Percentiles rank a stretch among this genome's conserved stretches.
Evolutionary conservation across 37 sponge, comb jelly and placozoan species (phyloP).

Genomic region (Diacarnus erythraeanus): DNA sequence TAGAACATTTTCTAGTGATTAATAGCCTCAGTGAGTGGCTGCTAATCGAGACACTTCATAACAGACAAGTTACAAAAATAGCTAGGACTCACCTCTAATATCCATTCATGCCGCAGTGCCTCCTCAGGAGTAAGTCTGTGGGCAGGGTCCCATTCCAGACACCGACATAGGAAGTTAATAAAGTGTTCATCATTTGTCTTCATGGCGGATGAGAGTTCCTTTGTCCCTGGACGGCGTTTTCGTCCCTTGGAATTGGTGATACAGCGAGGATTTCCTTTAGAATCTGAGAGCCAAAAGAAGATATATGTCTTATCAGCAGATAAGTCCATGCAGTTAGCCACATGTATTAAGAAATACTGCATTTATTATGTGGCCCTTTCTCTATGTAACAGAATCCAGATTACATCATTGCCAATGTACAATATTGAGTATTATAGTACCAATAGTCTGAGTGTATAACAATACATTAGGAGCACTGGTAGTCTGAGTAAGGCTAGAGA

Average conservation of each 20-base stretch:
- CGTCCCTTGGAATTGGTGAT: slow-evolving; percentile 81
- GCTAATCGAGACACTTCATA: too few relatives aligned
- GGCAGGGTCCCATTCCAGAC: slow-evolving; percentile 79
- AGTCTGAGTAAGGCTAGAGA: too few relatives aligned
- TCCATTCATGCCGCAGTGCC: slow-evolving; percentile 87
- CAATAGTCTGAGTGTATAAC: too few relatives aligned
- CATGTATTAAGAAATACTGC: neutral
- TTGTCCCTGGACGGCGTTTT: slow-evolving; percentile 67
- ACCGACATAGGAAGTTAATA: slow-evolving; percentile 84
- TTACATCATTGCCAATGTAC: too few relatives aligned
- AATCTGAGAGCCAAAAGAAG: slow-evolving; percentile 69
- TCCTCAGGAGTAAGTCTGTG: slow-evolving; percentile 75
- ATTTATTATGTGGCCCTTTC: too few relatives aligned
- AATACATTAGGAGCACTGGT: too few relatives aligned
- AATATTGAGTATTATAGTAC: too few relatives aligned
- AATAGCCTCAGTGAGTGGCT: too few relatives aligned
- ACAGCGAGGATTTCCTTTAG: slow-evolving; percentile 78
- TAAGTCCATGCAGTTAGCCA: slow-evolving; percentile 65
- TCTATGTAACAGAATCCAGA: too few relatives aligned
- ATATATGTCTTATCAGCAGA: slow-evolving; percentile 69
- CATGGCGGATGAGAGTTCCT: slow-evolving; percentile 59
- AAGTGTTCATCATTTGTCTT: slow-evolving; percentile 75
- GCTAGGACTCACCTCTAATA: slow-evolving; percentile 70
- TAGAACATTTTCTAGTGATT: too few relatives aligned
- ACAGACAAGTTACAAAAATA: too few relatives aligned